Conservation (phyloP, 2,797 vertebrate species). For the Danionella dracula region DNA sequence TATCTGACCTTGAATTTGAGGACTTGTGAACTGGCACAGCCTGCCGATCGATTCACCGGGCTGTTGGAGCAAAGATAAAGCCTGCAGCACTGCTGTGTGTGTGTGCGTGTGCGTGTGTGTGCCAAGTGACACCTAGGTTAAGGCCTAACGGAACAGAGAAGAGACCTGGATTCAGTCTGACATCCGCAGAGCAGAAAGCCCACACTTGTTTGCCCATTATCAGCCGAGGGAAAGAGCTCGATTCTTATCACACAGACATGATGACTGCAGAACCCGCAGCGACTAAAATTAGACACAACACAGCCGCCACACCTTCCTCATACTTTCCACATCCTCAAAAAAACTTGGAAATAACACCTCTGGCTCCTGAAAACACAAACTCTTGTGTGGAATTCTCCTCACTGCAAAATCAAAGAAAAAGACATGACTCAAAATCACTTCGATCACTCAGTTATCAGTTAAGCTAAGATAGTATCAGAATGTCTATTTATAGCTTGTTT, state of each 20-base stretch:
- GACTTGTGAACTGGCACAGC: constrained; percentile 57
- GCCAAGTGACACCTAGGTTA: constrained; percentile 13
- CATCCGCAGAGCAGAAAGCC: not conserved
- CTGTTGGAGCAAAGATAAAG: constrained; percentile 64
- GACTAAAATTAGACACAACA: not conserved
- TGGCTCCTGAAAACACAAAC: not conserved
- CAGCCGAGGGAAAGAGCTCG: constrained; percentile 41
- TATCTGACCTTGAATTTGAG: constrained; percentile 61
- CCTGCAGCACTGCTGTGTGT: constrained; percentile 42
- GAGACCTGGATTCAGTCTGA: not conserved
- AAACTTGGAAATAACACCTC: not conserved
- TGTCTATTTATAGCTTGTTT: too few species aligned
- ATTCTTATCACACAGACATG: constrained; percentile 13
- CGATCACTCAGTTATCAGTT: too few species aligned
- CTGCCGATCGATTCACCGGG: constrained; percentile 68
- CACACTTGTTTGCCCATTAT: constrained; percentile 19
- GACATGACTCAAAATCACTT: too few species aligned
- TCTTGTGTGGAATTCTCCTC: too few species aligned
- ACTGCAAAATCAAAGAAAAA: too few species aligned
- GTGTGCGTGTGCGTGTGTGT: constrained; percentile 21
- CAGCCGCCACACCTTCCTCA: not conserved
- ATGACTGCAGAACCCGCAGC: not conserved
- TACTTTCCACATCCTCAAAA: not conserved
- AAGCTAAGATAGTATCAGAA: too few species aligned
- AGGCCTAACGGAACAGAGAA: constrained; percentile 10